phyloP scores from a whole-genome alignment of 2,888 invertebrate species.

The Adineta ricciae region DNA sequence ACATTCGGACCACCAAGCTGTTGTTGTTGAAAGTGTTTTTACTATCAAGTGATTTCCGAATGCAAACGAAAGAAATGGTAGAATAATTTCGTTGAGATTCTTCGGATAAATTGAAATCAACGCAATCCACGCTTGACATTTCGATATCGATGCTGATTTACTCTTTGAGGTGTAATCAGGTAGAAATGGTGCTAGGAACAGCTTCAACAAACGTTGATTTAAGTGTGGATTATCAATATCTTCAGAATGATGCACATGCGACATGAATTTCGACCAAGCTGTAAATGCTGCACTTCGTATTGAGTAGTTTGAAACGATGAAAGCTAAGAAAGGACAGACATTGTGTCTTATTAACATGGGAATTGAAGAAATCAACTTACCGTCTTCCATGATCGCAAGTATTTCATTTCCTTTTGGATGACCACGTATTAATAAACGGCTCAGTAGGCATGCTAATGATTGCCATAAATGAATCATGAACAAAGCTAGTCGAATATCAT shows the following conservation, averaged over 20 bases:
- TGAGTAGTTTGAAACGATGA: neutral
- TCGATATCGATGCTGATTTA: neutral
- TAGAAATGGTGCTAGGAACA: slow-evolving; percentile 8
- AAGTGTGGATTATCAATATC: neutral
- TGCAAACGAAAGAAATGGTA: slow-evolving; percentile 10
- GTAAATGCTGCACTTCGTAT: neutral
- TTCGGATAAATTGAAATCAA: neutral
- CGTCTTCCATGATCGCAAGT: neutral
- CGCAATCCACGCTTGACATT: neutral
- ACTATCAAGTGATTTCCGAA: neutral
- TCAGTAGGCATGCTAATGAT: neutral
- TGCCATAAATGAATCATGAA: neutral
- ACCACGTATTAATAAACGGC: neutral
- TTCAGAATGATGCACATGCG: neutral
- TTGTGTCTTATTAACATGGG: too few species aligned
- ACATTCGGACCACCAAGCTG: neutral
- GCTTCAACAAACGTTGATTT: neutral
- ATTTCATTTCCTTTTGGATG: neutral
- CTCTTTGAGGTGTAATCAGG: neutral
- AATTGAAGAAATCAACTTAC: neutral
- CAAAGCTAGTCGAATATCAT: neutral
- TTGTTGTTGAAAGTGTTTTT: neutral
- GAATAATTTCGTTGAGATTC: neutral
- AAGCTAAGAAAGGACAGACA: neutral
- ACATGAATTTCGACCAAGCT: neutral